Conservation (phyloP, 2,113 vertebrate species). For the Anseranas semipalmata region DNA sequence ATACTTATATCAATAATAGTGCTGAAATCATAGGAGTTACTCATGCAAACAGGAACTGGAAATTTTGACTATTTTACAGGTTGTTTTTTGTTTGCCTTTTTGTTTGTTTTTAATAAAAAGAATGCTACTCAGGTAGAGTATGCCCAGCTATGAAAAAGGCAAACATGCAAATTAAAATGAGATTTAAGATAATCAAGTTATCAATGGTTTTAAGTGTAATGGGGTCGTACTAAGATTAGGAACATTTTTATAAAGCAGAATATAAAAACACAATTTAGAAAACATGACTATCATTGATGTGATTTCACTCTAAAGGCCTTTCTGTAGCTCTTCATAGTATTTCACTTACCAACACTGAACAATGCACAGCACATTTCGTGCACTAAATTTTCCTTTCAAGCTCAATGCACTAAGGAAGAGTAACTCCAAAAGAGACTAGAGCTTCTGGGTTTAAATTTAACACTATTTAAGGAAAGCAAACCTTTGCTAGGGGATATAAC, state of each 20-base stretch:
- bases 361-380: conserved; percentile 47
- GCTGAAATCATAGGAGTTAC: neutral
- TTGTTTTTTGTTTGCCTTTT: neutral
- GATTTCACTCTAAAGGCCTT: neutral
- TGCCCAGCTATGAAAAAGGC: neutral
- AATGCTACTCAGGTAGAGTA: neutral
- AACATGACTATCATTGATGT: neutral
- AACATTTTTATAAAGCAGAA: neutral
- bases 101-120: neutral
- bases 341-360: neutral
- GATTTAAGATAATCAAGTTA: neutral
- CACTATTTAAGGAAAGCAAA: conserved; percentile 81
- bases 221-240: neutral
- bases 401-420: conserved; percentile 66
- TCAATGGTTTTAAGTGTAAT: neutral
- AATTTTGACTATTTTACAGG: neutral
- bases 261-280: neutral
- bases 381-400: conserved; percentile 73
- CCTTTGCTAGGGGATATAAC: conserved; percentile 77
- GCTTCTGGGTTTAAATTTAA: conserved; percentile 80
- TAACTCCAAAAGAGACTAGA: conserved; percentile 68
- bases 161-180: neutral
- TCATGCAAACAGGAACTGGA: neutral
- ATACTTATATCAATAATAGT: neutral
- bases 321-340: neutral